Percentiles rank a stretch among this genome's conserved stretches.
Conservation (phyloP, 2,797 vertebrate species). For the Pteronotus mesoamericanus region DNA sequence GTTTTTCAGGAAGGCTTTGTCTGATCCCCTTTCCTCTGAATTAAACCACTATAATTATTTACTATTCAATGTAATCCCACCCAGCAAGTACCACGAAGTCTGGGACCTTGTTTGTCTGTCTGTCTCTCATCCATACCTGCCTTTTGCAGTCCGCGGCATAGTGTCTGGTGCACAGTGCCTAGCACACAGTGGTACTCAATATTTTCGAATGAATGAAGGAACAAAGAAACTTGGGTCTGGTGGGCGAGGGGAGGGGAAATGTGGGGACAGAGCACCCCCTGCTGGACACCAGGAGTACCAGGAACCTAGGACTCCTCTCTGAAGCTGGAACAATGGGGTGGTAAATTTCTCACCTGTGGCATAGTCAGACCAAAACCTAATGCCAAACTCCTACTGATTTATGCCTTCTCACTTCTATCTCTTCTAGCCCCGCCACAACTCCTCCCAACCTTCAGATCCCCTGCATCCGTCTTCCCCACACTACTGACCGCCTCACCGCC, state of each 20-base stretch:
- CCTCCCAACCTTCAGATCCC: neutral
- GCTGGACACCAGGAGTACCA: neutral
- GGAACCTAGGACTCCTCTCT: neutral
- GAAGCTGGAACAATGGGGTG: neutral
- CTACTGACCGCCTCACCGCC: neutral
- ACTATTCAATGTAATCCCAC: neutral
- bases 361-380: neutral
- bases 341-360: neutral
- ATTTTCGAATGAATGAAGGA: conserved; percentile 35
- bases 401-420: neutral
- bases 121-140: neutral
- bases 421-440: neutral
- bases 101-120: neutral
- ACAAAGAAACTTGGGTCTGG: conserved; percentile 18
- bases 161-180: neutral
- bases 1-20: neutral
- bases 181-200: neutral
- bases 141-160: neutral
- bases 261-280: conserved; percentile 40
- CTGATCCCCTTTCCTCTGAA: neutral
- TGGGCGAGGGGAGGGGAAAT: neutral
- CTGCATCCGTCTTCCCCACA: neutral
- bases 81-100: neutral
- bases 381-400: neutral
- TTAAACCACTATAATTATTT: neutral